Percentiles rank a stretch among this genome's conserved stretches.
Evolutionary conservation across 2,113 vertebrate genomes (phyloP).

Genomic region (Xiphophorus couchianus): DNA sequence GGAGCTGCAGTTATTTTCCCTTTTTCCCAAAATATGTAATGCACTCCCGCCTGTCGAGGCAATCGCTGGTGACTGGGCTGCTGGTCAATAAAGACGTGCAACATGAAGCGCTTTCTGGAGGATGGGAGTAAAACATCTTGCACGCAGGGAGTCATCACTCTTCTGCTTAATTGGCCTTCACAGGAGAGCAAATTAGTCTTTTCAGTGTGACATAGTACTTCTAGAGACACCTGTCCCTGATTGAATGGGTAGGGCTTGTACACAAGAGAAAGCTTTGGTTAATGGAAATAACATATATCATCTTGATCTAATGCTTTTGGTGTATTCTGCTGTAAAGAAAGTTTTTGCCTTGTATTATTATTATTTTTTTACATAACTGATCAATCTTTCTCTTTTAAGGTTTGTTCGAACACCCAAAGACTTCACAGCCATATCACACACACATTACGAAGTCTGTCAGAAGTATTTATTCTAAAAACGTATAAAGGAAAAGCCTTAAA

Average conservation of each 20-base stretch:
- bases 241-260: neutral
- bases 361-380: neutral
- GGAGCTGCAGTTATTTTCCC: conserved; percentile 48
- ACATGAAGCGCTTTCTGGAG: conserved; percentile 25
- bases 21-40: conserved; percentile 43
- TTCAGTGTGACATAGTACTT: conserved; percentile 3
- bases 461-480: conserved; percentile 25
- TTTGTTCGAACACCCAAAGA: neutral
- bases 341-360: conserved; percentile 7
- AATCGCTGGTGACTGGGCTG: conserved; percentile 30
- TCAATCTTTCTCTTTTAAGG: conserved; percentile 27
- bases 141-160: conserved; percentile 8
- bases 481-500: conserved; percentile 48
- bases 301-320: neutral
- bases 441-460: conserved; percentile 36
- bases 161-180: conserved; percentile 47
- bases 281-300: conserved; percentile 9
- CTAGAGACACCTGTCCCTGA: conserved; percentile 9
- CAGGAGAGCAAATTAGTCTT: conserved; percentile 27
- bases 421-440: neutral
- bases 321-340: conserved; percentile 10
- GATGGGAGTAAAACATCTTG: conserved; percentile 7
- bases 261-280: conserved; percentile 7
- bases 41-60: conserved; percentile 10
- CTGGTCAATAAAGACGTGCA: conserved; percentile 40